These are phyloP conservation scores for Stenolophus ochropezus DNA, from an alignment of 2,888 invertebrate species.

Conservation along the genomic window DNA sequence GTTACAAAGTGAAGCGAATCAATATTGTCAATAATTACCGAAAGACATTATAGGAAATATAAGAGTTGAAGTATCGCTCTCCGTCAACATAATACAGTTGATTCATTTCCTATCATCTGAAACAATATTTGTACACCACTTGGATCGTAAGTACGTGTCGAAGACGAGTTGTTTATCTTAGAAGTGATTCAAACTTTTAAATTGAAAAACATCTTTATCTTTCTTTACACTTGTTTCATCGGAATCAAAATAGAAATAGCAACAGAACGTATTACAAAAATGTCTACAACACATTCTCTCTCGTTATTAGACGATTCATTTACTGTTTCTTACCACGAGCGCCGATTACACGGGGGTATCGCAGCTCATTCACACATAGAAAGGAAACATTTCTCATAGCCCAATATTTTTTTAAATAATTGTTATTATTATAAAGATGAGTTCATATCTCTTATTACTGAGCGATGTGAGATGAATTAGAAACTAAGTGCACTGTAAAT, in stretches of 20 bases:
- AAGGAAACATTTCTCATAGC: too few relatives aligned
- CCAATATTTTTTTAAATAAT: too few relatives aligned
- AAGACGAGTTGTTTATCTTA: conserved; percentile 33
- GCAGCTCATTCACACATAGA: too few relatives aligned
- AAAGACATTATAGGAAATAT: conserved; percentile 26
- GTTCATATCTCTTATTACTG: too few relatives aligned
- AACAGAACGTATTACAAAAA: too few relatives aligned
- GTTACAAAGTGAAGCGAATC: background rate
- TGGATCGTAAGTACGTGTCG: conserved; percentile 30
- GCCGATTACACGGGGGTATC: too few relatives aligned
- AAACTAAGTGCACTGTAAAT: too few relatives aligned
- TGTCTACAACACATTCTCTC: too few relatives aligned
- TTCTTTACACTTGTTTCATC: background rate
- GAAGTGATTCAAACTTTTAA: conserved; percentile 55
- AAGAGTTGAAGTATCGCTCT: conserved; percentile 29
- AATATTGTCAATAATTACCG: background rate
- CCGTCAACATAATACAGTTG: conserved; percentile 52
- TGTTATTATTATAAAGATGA: too few relatives aligned
- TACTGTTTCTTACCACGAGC: too few relatives aligned
- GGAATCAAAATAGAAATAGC: background rate
- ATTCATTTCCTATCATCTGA: conserved; percentile 44
- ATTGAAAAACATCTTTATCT: conserved; percentile 44
- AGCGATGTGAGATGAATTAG: too few relatives aligned
- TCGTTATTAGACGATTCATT: too few relatives aligned
- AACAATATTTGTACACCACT: conserved; percentile 51